These are phyloP conservation scores for Macroramphosus scolopax DNA, from an alignment of 2,797 vertebrate genomes.

Conservation along the genomic window DNA sequence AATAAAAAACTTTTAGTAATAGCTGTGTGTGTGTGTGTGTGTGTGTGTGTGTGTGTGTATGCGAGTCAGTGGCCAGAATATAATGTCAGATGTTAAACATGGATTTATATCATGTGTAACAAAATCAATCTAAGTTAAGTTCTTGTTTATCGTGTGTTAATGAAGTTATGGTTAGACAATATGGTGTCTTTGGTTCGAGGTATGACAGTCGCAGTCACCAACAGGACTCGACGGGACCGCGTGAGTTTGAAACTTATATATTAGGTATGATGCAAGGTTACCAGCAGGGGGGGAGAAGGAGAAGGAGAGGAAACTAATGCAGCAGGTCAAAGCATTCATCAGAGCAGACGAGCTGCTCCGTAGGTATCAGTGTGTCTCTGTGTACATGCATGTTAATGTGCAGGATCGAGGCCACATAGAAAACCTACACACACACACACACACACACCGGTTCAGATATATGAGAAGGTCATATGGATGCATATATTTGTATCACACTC, in stretches of 20 bases:
- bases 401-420: neutral
- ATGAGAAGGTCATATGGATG: constrained; percentile 14
- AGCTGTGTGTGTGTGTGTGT: constrained; percentile 9
- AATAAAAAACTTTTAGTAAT: no score
- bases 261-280: no score
- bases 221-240: no score
- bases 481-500: constrained; percentile 35
- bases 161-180: no score
- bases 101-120: no score
- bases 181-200: no score
- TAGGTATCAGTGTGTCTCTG: constrained; percentile 12
- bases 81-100: no score
- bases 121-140: no score
- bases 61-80: no score
- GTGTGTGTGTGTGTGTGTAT: constrained; percentile 17
- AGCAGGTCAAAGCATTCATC: constrained; percentile 49
- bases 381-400: constrained; percentile 3
- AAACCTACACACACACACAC: constrained; percentile 1
- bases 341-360: constrained; percentile 26
- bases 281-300: constrained; percentile 22
- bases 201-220: no score
- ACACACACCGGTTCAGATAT: constrained; percentile 21
- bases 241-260: no score
- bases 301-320: constrained; percentile 39
- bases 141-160: no score